phyloP scores from a whole-genome alignment of 1,140 invertebrate species.

The Cydia amplana region DNA sequence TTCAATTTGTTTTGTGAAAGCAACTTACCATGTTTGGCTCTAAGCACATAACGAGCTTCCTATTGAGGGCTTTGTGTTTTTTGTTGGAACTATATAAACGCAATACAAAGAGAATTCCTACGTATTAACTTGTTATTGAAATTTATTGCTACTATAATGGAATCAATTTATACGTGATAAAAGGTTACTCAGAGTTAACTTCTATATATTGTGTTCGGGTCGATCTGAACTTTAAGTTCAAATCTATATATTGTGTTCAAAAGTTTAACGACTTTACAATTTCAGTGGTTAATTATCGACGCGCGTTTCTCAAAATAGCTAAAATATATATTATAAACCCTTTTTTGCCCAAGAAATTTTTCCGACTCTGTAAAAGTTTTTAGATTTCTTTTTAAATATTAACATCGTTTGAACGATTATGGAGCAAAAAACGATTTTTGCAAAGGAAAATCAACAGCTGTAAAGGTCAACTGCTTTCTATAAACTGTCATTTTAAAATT shows the following conservation, averaged over 20 bases:
- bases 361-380: too few species aligned
- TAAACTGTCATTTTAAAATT: too few species aligned
- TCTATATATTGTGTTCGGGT: too few species aligned
- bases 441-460: neutral
- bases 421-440: neutral
- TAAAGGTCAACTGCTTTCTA: too few species aligned
- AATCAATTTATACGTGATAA: neutral
- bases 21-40: neutral
- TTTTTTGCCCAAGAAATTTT: neutral
- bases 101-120: neutral
- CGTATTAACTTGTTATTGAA: constrained; percentile 4
- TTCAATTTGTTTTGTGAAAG: neutral
- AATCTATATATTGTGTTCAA: neutral
- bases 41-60: neutral
- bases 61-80: neutral
- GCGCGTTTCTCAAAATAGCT: neutral
- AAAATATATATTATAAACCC: neutral
- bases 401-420: neutral
- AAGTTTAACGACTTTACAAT: neutral
- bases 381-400: too few species aligned
- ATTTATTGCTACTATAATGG: neutral
- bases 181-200: neutral
- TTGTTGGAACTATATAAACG: neutral
- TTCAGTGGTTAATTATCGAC: neutral
- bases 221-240: neutral